phyloP scores from a whole-genome alignment of 2,113 vertebrate species.

The Chamaetylas fuelleborni region DNA sequence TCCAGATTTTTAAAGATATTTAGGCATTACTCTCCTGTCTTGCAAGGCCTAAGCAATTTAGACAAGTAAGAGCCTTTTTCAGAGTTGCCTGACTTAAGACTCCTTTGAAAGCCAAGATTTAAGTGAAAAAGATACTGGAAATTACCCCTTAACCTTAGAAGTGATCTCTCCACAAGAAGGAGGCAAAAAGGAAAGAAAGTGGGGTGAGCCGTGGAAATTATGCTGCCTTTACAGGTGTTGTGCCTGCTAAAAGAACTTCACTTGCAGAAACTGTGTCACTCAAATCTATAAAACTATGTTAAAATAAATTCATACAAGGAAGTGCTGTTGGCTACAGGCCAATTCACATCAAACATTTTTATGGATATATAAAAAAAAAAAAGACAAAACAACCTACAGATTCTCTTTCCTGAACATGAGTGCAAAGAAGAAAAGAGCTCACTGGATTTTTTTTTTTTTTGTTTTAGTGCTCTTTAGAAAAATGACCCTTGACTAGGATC shows the following conservation, averaged over 20 bases:
- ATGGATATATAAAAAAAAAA: background rate
- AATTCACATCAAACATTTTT: background rate
- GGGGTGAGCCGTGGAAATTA: background rate
- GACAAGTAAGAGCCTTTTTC: background rate
- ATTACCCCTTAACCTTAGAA: background rate
- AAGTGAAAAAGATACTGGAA: background rate
- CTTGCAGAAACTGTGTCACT: background rate
- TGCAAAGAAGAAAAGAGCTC: background rate
- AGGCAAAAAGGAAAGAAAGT: background rate
- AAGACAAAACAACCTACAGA: background rate
- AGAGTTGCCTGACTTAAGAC: background rate
- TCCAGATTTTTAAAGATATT: background rate
- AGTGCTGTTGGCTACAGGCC: background rate
- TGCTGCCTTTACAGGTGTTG: background rate
- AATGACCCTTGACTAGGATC: background rate
- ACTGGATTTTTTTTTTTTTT: background rate
- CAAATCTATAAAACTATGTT: background rate
- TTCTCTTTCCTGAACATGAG: background rate
- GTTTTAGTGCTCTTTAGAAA: background rate
- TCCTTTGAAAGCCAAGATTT: background rate
- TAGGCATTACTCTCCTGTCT: background rate
- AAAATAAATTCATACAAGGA: background rate
- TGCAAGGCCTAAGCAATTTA: background rate
- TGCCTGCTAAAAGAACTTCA: background rate
- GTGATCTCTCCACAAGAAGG: background rate